Evolutionary conservation across 2,797 vertebrate genomes (phyloP).

Genomic region (Lophotriccus pileatus): DNA sequence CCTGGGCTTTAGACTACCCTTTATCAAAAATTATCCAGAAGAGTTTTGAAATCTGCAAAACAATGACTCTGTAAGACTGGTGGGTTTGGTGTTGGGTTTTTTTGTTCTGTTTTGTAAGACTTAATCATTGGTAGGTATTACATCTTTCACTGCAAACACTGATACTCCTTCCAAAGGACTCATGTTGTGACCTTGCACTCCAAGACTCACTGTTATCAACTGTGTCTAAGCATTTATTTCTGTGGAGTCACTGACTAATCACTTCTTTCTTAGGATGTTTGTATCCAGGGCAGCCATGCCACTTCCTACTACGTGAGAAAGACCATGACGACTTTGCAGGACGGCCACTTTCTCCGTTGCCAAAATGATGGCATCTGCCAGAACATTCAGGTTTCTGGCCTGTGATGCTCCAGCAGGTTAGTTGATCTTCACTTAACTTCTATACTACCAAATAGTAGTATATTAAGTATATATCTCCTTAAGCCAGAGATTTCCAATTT

Average conservation of each 20-base stretch:
- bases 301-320: conserved; percentile 38
- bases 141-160: neutral
- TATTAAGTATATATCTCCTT: too few species aligned
- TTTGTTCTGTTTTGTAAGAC: neutral
- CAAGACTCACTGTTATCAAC: neutral
- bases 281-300: conserved; percentile 17
- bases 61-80: neutral
- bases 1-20: neutral
- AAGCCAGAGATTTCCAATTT: neutral
- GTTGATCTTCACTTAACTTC: neutral
- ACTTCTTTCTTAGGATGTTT: conserved; percentile 32
- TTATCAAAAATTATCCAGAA: neutral
- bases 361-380: conserved; percentile 9
- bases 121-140: neutral
- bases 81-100: neutral
- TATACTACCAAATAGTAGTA: neutral
- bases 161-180: neutral
- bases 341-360: neutral
- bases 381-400: neutral
- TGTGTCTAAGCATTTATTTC: neutral
- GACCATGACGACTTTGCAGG: neutral
- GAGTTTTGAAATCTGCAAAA: neutral
- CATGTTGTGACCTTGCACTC: neutral
- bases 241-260: neutral
- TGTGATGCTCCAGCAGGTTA: conserved; percentile 44